A percentile compares a stretch with the other conserved stretches of the same genome.
These are phyloP conservation scores for Cephalotes varians DNA, from an alignment of 2,888 invertebrate genomes.

Conservation along the genomic window DNA sequence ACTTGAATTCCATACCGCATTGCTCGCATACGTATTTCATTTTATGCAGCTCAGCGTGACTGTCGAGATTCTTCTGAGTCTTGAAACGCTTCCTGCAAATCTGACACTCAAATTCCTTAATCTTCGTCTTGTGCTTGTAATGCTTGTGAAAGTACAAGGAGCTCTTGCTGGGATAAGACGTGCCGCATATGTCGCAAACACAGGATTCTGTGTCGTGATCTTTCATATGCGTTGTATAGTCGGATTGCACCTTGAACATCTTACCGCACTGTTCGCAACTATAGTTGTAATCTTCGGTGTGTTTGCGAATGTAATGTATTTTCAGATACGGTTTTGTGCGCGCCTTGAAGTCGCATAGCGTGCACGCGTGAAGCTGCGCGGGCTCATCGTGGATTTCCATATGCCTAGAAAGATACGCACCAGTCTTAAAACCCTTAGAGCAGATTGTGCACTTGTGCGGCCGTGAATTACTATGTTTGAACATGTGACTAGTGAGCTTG, in stretches of 20 bases:
- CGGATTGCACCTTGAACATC: slow-evolving; percentile 87
- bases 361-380: slow-evolving; percentile 75
- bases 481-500: slow-evolving; percentile 80
- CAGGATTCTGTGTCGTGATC: slow-evolving; percentile 82
- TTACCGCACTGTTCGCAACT: slow-evolving; percentile 87
- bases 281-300: slow-evolving; percentile 85
- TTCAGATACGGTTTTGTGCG: slow-evolving; percentile 81
- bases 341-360: slow-evolving; percentile 81
- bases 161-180: slow-evolving; percentile 80
- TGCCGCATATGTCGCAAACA: slow-evolving; percentile 82
- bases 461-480: slow-evolving; percentile 80
- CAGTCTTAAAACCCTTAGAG: slow-evolving; percentile 80
- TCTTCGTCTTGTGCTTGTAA: slow-evolving; percentile 81
- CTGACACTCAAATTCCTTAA: slow-evolving; percentile 80
- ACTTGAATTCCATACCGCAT: slow-evolving; percentile 83
- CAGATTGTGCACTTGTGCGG: slow-evolving; percentile 81
- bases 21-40: slow-evolving; percentile 83
- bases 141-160: slow-evolving; percentile 82
- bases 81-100: slow-evolving; percentile 81
- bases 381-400: slow-evolving; percentile 81
- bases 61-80: slow-evolving; percentile 81
- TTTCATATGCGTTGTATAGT: slow-evolving; percentile 87
- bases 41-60: slow-evolving; percentile 79
- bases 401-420: slow-evolving; percentile 78
- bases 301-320: slow-evolving; percentile 81